Evolutionary conservation across 2,113 vertebrate species (phyloP).

Genomic region (Hippolais icterina): DNA sequence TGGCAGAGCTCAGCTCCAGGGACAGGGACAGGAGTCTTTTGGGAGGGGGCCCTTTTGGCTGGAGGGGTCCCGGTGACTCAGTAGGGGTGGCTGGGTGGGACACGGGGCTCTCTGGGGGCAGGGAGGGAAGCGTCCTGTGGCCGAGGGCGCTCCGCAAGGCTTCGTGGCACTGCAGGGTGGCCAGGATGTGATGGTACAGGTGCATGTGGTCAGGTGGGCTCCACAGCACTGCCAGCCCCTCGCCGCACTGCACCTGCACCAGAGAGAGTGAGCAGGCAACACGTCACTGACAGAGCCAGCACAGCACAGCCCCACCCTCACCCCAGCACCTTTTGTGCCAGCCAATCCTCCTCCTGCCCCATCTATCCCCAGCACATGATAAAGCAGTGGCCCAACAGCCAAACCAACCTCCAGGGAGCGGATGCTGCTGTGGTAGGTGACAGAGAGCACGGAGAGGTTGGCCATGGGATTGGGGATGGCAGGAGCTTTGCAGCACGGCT

Average conservation of each 20-base stretch:
- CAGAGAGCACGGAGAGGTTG: constrained; percentile 77
- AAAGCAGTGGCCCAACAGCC: neutral
- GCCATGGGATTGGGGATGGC: constrained; percentile 79
- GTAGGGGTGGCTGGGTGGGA: neutral
- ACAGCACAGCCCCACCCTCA: rapidly evolving
- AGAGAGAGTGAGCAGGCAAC: neutral
- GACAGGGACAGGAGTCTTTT: constrained; percentile 74
- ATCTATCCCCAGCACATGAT: neutral
- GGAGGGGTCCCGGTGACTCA: neutral
- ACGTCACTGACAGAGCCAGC: neutral
- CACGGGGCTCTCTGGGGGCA: neutral
- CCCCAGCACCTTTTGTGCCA: rapidly evolving
- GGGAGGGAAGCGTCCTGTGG: neutral
- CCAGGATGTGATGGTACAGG: constrained; percentile 87
- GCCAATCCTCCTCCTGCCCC: neutral
- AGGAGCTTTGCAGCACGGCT: constrained; percentile 84
- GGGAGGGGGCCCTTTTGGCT: constrained; percentile 1
- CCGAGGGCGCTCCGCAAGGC: constrained; percentile 43
- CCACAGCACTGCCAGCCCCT: constrained; percentile 85
- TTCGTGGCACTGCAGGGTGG: constrained; percentile 78
- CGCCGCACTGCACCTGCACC: constrained; percentile 82
- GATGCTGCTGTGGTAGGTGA: constrained; percentile 84
- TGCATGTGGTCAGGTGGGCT: constrained; percentile 92
- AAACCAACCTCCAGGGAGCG: constrained; percentile 85
- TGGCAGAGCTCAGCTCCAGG: constrained; percentile 81